Base-by-base conservation (phyloP, 2,797 vertebrate genomes). In the Sebastes ruberrimus region DNA sequence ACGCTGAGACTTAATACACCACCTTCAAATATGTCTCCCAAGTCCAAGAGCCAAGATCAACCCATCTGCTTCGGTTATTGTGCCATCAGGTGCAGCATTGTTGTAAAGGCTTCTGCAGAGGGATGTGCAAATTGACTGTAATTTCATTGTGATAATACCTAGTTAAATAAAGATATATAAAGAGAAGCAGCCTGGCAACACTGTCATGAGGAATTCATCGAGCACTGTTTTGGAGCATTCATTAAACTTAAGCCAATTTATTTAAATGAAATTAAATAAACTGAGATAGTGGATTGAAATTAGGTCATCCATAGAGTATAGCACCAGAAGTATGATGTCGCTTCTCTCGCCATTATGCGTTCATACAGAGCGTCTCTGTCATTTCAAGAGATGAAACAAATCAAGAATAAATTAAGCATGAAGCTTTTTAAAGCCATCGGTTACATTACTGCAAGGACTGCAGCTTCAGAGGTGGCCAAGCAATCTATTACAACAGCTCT, bases 11-110 rank as follows among this genome's bases (percentile, higher is more conserved):
- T 78, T 84, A 78, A 86, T 71, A 77, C 69, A 67, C 42, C 55
- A 73, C 81, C 85, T 86, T 83, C 80, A 83, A 87, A 90, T 80
- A 80, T 62, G 76, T 81, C 77, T 82, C 82, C 77, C 25, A 68
- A 74, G 81, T 84, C 70, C 60, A 33, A 62, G 60, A 83, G 82
- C 78, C 72, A 59, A 81, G 23, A 82, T 84, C 81, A 78, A 69
- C 60, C 78, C 76, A 76, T 81, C 81, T 85, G 85, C 65, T 78
- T 62, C 30, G 42, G 70, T 55, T 75, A 75, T 49, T 55, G 73
- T 69, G 63, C 79, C 68, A 72, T 81, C 80, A 64, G 76, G 77
- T 76, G 30, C 53, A 56, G 53, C 8, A 11, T 16, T 49, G 69
- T 83, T 68, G 63, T 10, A 27, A 59, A 80, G 22, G 18, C 23